Conservation (phyloP, 2,797 vertebrate genomes). For the Enteromius thamalakanensis region DNA sequence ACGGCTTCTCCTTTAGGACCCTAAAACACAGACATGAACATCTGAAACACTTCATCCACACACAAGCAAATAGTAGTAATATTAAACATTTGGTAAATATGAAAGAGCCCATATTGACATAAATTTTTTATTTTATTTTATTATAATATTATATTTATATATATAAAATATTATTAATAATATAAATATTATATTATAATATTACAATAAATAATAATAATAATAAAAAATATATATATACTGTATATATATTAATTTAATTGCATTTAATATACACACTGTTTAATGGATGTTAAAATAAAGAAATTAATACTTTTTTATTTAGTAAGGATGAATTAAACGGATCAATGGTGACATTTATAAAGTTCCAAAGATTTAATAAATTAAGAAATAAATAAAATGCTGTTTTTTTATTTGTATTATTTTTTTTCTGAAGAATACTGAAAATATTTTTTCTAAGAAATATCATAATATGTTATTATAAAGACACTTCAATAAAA, state of each 20-base stretch:
- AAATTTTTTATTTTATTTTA: no score
- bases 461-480: neutral
- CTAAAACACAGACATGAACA: conserved; percentile 68
- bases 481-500: neutral
- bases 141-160: no score
- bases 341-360: neutral
- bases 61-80: neutral
- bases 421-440: neutral
- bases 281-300: neutral
- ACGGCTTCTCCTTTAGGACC: conserved; percentile 98
- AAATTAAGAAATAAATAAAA: neutral
- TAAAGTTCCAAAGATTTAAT: neutral
- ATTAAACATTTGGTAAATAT: neutral
- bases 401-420: neutral
- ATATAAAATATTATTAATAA: no score
- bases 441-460: neutral
- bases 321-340: neutral
- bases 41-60: neutral
- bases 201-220: no score
- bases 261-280: neutral
- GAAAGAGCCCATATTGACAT: neutral
- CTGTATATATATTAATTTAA: no score
- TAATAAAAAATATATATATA: no score
- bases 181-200: no score
- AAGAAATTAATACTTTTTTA: neutral